Conservation (phyloP, 2,113 vertebrate species). For the Prietella phreatophila region DNA sequence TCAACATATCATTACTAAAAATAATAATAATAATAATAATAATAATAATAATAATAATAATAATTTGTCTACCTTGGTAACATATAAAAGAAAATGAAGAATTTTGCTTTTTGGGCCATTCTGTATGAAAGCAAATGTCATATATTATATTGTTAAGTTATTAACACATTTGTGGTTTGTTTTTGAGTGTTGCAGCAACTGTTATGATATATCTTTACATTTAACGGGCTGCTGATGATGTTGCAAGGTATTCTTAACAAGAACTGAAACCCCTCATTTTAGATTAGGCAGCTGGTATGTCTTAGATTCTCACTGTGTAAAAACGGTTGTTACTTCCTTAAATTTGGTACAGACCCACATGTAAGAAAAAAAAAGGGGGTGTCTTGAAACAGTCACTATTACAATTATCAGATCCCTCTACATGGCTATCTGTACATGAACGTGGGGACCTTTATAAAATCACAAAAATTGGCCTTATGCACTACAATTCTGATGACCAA, state of each 20-base stretch:
- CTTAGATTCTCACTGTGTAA: conserved; percentile 70
- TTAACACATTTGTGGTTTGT: conserved; percentile 56
- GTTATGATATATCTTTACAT: conserved; percentile 61
- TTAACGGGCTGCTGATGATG: conserved; percentile 48
- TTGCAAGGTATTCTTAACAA: conserved; percentile 56
- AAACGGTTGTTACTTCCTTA: conserved; percentile 74
- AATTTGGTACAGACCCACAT: conserved; percentile 43
- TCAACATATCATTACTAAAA: not conserved
- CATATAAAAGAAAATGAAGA: not conserved
- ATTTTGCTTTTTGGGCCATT: not conserved
- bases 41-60: no score
- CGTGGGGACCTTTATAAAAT: not conserved
- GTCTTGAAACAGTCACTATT: not conserved
- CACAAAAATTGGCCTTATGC: not conserved
- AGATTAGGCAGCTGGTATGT: conserved; percentile 70
- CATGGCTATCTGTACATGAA: not conserved
- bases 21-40: no score
- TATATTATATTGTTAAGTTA: not conserved
- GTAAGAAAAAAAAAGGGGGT: conserved; percentile 21
- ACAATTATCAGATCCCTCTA: not conserved
- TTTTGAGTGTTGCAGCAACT: conserved; percentile 72
- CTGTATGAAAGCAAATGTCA: not conserved
- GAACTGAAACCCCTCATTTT: conserved; percentile 74
- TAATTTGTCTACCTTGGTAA: not conserved
- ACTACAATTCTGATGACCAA: conserved; percentile 73